Base-by-base conservation (phyloP, 2,797 vertebrate genomes). In the Petrocephalus schoutedeni region DNA sequence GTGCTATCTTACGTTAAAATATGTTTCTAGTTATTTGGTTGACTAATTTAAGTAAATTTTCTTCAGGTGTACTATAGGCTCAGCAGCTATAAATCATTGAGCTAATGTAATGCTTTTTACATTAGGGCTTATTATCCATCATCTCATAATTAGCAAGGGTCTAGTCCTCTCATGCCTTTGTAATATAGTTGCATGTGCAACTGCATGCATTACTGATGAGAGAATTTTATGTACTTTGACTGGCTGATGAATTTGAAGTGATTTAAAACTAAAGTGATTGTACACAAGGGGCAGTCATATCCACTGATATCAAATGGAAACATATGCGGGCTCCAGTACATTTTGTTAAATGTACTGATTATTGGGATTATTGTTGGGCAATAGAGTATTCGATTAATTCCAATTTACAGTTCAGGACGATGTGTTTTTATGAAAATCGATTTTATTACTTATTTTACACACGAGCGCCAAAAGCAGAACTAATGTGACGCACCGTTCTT, bases 151-250 rank as follows among this genome's bases (percentile, higher is more conserved):
- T 84, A 84, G 82, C 41, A 80, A 80, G 19, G 82, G 12, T 23
- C 3, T 84, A 84, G n/a, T 32, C 82, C 82, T 54, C 21, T 84
- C 45, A 32, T 21, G 49, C 45, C 19, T 21, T 12, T 84, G 21
- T 84, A 53, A 1, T 9, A 84, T 54, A 23, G 82, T 56, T 54
- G 12, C 21, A 54, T 84, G 45, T 84, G 51, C 10, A 84, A 84
- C 21, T 23, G 21, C 51, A 16, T 53, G 67, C 67, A 53, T 83
- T 83, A 83, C 80, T 54, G 21, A 84, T 14, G 77, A 51, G 77
- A 45, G 8, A 80, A 80, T 80, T 80, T 80, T 80, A 21, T 80
- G 74, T 80, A 80, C 19, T n/a, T 80, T 80, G 74, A 80, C 41
- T n/a, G 74, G 41, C 74, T 49, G 74, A 80, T 80, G 41, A 45